These are phyloP conservation scores for Brenthis daphne DNA, from an alignment of 2,888 invertebrate genomes.

Conservation along the genomic window DNA sequence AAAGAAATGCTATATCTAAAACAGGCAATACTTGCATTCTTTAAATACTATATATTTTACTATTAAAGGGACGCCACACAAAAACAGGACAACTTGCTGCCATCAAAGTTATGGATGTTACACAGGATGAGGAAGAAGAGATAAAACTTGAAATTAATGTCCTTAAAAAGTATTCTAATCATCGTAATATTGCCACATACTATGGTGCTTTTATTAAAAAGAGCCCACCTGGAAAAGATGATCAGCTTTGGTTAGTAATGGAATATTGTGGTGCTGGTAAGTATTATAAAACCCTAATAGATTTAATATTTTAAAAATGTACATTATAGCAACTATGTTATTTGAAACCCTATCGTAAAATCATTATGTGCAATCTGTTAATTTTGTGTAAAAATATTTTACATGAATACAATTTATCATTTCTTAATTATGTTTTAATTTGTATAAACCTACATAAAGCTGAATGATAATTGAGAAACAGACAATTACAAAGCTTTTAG, in stretches of 20 bases:
- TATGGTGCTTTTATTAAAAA: slow-evolving; percentile 99
- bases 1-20: no score
- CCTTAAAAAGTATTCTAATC: slow-evolving; percentile 98
- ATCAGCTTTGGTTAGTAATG: slow-evolving; percentile 99
- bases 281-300: slow-evolving; percentile 37
- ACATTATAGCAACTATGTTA: no score
- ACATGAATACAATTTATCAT: no score
- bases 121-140: slow-evolving; percentile 99
- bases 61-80: slow-evolving; percentile 95
- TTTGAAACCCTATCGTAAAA: no score
- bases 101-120: slow-evolving; percentile 99
- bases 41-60: no score
- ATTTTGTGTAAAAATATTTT: no score
- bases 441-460: not conserved
- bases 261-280: slow-evolving; percentile 99
- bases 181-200: slow-evolving; percentile 99
- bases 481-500: slow-evolving; percentile 13
- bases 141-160: slow-evolving; percentile 99
- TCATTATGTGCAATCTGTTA: no score
- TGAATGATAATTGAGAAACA: slow-evolving; percentile 3
- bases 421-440: no score
- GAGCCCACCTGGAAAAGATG: slow-evolving; percentile 98
- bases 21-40: no score
- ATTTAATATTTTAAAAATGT: no score
- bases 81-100: slow-evolving; percentile 99